Percentiles rank a stretch among this genome's conserved stretches.
Evolutionary conservation across 2,113 vertebrate species (phyloP).

Genomic region (Odocoileus hemionus): DNA sequence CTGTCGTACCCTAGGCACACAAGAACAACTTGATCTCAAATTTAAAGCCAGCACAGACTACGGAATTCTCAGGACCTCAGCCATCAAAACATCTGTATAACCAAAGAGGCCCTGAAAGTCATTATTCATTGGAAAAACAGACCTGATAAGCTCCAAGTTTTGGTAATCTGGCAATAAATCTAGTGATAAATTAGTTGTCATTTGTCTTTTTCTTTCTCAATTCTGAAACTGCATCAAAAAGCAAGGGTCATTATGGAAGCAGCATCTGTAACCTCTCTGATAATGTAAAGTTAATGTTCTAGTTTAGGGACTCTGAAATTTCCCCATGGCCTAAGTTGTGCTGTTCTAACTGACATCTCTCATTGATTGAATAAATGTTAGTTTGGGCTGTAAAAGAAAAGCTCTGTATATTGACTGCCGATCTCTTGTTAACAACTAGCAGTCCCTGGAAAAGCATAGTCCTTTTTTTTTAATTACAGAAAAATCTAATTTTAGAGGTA

Average conservation of each 20-base stretch:
- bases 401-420: background rate
- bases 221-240: background rate
- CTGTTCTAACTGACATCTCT: slow-evolving; percentile 5
- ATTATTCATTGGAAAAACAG: background rate
- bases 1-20: background rate
- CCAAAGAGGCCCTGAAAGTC: background rate
- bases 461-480: slow-evolving; percentile 25
- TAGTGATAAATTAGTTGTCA: background rate
- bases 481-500: slow-evolving; percentile 21
- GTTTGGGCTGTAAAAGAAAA: slow-evolving; percentile 23
- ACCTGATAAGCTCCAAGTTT: background rate
- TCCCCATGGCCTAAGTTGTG: background rate
- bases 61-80: background rate
- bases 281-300: background rate
- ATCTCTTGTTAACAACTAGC: background rate
- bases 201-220: background rate
- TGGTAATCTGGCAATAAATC: background rate
- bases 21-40: background rate
- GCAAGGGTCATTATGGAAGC: background rate
- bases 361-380: background rate
- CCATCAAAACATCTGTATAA: background rate
- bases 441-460: background rate
- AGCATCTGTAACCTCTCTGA: background rate
- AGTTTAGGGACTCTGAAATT: background rate
- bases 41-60: background rate